Evolutionary conservation across 2,888 invertebrate species (phyloP).

Genomic region (Schizotus pectinicornis): DNA sequence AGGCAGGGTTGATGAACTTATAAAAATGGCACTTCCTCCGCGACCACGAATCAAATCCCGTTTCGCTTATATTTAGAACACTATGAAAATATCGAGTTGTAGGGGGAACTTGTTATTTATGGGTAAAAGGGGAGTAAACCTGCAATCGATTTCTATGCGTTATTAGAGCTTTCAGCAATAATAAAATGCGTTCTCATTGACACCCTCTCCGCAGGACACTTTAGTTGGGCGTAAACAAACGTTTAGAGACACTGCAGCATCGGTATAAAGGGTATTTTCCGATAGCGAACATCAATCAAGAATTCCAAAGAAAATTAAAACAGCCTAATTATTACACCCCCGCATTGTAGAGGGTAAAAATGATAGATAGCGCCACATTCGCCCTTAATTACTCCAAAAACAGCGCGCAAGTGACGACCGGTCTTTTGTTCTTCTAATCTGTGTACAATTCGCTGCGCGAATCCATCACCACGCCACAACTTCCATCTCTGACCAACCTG

Average conservation of each 20-base stretch:
- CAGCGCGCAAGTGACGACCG: conserved; percentile 31
- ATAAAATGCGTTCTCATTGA: too few relatives aligned
- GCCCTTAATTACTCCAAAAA: conserved; percentile 38
- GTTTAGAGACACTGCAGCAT: too few relatives aligned
- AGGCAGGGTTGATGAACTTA: conserved; percentile 21
- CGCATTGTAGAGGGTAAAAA: conserved; percentile 25
- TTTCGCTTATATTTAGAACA: conserved; percentile 3
- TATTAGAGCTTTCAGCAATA: too few relatives aligned
- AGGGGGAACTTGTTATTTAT: too few relatives aligned
- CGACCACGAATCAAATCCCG: too few relatives aligned
- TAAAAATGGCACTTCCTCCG: conserved; percentile 15
- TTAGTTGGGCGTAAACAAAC: too few relatives aligned
- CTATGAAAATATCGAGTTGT: too few relatives aligned
- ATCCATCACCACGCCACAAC: neutral
- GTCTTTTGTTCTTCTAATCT: conserved; percentile 37
- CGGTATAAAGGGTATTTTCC: too few relatives aligned
- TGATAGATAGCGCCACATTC: conserved; percentile 38
- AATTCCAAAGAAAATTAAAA: conserved; percentile 7
- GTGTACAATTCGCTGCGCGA: conserved; percentile 20
- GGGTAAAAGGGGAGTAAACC: too few relatives aligned
- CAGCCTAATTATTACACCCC: conserved; percentile 21
- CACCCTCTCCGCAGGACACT: too few relatives aligned
- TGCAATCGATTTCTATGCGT: too few relatives aligned
- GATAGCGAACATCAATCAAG: conserved; percentile 1
- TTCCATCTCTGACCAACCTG: conserved; percentile 4